These are phyloP conservation scores for Neoscelio sp. DNA, from an alignment of 2,888 invertebrate genomes.

Conservation along the genomic window DNA sequence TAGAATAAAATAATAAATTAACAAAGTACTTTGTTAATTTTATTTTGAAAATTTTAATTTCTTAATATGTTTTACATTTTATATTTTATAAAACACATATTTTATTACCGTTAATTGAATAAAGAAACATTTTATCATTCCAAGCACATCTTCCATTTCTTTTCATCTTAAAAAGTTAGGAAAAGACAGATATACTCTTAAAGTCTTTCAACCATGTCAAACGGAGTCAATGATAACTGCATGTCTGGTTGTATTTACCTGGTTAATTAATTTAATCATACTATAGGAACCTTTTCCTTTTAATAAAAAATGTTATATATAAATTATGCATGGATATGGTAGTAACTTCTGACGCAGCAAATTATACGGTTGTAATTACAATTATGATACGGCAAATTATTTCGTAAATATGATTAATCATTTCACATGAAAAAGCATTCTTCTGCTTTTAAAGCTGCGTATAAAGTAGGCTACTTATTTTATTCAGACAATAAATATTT, in stretches of 20 bases:
- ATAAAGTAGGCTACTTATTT: too few species aligned
- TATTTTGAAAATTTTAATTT: too few species aligned
- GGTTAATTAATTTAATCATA: neutral
- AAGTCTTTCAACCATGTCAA: too few species aligned
- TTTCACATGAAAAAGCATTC: neutral
- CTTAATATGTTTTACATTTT: too few species aligned
- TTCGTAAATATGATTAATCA: constrained; percentile 6
- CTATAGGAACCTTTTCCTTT: neutral
- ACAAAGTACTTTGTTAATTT: neutral
- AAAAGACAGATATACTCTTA: neutral
- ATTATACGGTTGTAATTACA: constrained; percentile 5
- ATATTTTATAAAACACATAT: too few species aligned
- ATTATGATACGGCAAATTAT: constrained; percentile 16
- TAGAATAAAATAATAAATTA: too few species aligned
- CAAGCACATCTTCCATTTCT: too few species aligned
- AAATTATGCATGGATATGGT: neutral
- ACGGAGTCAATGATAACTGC: neutral
- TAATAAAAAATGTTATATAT: neutral
- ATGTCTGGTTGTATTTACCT: neutral
- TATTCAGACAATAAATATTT: too few species aligned
- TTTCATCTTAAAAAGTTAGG: too few species aligned
- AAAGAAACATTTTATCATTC: too few species aligned
- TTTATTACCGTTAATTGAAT: too few species aligned
- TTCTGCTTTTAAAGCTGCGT: too few species aligned
- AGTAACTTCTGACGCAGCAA: neutral